Percentiles rank a stretch among this genome's conserved stretches.
phyloP scores from a whole-genome alignment of 2,113 vertebrate genomes.

The Cygnus buccinator region DNA sequence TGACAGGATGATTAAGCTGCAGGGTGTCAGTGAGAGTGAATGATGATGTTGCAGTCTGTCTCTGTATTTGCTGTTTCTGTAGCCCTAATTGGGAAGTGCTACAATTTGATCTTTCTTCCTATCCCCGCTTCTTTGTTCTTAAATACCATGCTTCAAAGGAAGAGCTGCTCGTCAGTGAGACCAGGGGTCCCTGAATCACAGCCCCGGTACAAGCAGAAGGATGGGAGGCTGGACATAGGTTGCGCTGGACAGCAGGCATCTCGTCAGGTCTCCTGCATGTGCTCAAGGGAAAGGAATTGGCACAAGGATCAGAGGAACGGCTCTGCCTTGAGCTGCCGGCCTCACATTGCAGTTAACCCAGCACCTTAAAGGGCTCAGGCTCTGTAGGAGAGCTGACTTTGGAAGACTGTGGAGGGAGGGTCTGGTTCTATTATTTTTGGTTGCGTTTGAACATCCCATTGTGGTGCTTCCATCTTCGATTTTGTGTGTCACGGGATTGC shows the following conservation, averaged over 20 bases:
- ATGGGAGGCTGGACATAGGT: rapidly evolving
- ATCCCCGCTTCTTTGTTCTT: background rate
- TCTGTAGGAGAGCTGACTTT: background rate
- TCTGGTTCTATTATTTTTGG: background rate
- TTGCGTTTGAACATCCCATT: background rate
- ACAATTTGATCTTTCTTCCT: background rate
- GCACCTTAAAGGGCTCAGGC: background rate
- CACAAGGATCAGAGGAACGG: background rate
- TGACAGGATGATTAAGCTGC: background rate
- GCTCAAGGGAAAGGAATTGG: background rate
- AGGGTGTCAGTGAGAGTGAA: background rate
- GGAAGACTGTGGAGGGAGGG: background rate
- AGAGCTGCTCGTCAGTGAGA: background rate
- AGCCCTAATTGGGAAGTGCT: background rate
- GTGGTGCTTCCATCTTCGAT: background rate
- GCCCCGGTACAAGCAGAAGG: rapidly evolving
- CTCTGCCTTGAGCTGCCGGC: background rate
- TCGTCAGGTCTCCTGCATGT: background rate
- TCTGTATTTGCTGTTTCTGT: background rate
- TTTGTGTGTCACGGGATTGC: background rate
- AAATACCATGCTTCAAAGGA: background rate
- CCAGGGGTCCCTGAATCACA: background rate
- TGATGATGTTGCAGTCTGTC: background rate
- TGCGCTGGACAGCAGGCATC: background rate
- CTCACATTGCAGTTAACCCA: rapidly evolving